Evolutionary conservation across 2,113 vertebrate genomes (phyloP).

Genomic region (Pelecanoides urinatrix): DNA sequence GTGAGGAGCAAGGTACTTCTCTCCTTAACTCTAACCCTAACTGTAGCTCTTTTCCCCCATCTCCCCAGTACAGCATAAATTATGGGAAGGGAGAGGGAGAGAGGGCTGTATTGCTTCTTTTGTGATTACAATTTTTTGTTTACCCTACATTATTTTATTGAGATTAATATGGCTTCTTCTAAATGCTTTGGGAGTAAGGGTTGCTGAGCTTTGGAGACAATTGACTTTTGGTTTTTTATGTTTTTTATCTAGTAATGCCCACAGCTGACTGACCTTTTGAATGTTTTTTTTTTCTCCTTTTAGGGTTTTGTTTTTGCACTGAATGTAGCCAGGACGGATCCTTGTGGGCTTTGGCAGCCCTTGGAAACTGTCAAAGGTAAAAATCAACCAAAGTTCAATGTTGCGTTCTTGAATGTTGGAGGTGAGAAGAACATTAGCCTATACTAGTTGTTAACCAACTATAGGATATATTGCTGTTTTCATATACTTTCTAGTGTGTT

Average conservation of each 20-base stretch:
- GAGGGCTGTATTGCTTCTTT: background rate
- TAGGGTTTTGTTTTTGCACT: conserved; percentile 77
- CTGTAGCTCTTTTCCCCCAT: background rate
- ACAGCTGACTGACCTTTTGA: background rate
- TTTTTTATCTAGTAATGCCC: background rate
- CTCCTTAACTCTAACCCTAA: background rate
- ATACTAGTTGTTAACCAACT: background rate
- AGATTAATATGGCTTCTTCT: background rate
- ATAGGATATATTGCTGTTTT: background rate
- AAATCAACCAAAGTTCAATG: background rate
- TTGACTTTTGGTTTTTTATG: background rate
- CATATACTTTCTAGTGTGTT: background rate
- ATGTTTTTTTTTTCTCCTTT: background rate
- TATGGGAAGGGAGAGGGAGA: background rate
- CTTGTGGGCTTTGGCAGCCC: conserved; percentile 70
- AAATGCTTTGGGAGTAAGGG: background rate
- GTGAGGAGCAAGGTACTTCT: background rate
- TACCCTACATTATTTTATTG: background rate
- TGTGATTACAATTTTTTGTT: background rate
- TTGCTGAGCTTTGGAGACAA: background rate
- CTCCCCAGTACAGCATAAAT: background rate
- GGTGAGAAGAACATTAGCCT: background rate
- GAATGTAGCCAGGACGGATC: conserved; percentile 78
- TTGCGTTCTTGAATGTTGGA: background rate
- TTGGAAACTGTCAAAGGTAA: conserved; percentile 79